These are phyloP conservation scores for Pentalonia nigronervosa DNA, from an alignment of 1,140 invertebrate species.

Conservation along the genomic window DNA sequence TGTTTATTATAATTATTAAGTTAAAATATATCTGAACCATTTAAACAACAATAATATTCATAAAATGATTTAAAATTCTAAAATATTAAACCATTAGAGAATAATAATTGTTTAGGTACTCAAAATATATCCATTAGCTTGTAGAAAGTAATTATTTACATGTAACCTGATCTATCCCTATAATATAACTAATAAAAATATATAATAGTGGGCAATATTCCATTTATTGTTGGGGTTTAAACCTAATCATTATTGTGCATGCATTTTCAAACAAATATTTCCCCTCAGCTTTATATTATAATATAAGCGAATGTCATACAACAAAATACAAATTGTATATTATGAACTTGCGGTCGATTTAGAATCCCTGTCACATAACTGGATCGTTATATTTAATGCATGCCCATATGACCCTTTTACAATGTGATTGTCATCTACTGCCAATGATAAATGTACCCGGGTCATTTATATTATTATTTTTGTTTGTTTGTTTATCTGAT, in stretches of 20 bases:
- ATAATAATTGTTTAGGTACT: not conserved
- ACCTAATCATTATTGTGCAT: not conserved
- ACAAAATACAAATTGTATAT: slow-evolving; percentile 26
- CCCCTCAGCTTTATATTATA: not conserved
- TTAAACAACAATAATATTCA: not conserved
- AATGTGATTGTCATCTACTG: slow-evolving; percentile 25
- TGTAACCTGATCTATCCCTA: slow-evolving; percentile 17
- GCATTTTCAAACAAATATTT: slow-evolving; percentile 31
- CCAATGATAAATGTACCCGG: slow-evolving; percentile 32
- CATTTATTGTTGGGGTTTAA: slow-evolving; percentile 10
- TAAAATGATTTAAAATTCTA: not conserved
- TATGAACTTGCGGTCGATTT: slow-evolving; percentile 45
- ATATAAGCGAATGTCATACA: slow-evolving; percentile 19
- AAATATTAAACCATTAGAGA: not conserved
- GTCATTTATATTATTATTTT: slow-evolving; percentile 57
- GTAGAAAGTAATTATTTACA: not conserved
- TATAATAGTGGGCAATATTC: not conserved
- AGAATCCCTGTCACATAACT: not conserved
- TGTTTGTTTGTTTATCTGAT: slow-evolving; percentile 55
- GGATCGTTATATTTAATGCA: slow-evolving; percentile 42
- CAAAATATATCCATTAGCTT: not conserved
- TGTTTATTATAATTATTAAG: not conserved
- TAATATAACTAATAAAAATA: not conserved
- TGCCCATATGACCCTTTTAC: slow-evolving; percentile 47
- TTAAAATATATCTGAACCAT: not conserved